Evolutionary conservation across 1,140 invertebrate species (phyloP).

Genomic region (Pollicipes pollicipes): DNA sequence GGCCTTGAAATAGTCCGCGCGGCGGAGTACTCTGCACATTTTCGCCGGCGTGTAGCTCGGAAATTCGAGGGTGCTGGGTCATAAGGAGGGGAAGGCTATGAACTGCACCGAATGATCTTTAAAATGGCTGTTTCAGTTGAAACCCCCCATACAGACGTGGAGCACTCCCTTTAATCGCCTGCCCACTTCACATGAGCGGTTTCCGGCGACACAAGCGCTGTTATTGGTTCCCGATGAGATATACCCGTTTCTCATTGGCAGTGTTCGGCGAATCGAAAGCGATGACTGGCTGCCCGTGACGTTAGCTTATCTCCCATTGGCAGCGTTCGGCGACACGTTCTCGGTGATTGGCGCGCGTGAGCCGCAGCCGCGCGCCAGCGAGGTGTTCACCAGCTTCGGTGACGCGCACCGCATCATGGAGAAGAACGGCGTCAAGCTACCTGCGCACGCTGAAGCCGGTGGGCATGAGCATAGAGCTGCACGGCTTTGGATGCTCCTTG

Average conservation of each 20-base stretch:
- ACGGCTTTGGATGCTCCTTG: background rate
- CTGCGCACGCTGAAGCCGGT: slow-evolving; percentile 81
- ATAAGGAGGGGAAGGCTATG: too few relatives aligned
- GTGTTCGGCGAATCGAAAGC: slow-evolving; percentile 85
- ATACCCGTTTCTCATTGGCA: slow-evolving; percentile 34
- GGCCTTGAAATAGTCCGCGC: too few relatives aligned
- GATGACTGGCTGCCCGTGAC: slow-evolving; percentile 46
- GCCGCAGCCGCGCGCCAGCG: slow-evolving; percentile 80
- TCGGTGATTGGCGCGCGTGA: slow-evolving; percentile 84
- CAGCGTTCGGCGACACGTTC: slow-evolving; percentile 84
- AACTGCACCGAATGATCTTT: too few relatives aligned
- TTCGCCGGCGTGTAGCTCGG: too few relatives aligned
- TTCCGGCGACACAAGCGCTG: too few relatives aligned
- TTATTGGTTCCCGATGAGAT: slow-evolving; percentile 9
- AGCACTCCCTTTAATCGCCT: too few relatives aligned
- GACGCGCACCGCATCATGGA: slow-evolving; percentile 86
- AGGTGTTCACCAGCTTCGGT: slow-evolving; percentile 87
- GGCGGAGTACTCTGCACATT: too few relatives aligned
- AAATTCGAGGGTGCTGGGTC: too few relatives aligned
- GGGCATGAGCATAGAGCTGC: slow-evolving; percentile 10
- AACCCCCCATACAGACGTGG: too few relatives aligned
- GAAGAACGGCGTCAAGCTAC: slow-evolving; percentile 70
- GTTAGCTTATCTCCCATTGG: background rate
- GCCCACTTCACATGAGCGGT: too few relatives aligned
- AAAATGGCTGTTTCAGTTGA: too few relatives aligned